Percentiles rank a stretch among this genome's conserved stretches.
These are phyloP conservation scores for Corythornis leucogaster DNA, from an alignment of 2,797 vertebrate genomes.

Conservation along the genomic window DNA sequence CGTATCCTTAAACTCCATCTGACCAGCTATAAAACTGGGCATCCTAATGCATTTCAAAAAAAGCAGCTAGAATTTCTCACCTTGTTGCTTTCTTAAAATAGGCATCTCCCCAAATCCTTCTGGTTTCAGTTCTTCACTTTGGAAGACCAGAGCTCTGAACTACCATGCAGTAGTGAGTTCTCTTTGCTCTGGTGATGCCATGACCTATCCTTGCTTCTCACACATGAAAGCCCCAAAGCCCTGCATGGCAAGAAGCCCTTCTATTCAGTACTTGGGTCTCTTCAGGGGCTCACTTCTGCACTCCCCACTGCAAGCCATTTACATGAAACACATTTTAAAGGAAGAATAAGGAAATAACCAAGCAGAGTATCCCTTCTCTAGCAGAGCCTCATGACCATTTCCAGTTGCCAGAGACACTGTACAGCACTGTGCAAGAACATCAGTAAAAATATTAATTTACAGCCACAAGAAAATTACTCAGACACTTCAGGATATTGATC, in stretches of 20 bases:
- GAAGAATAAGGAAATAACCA: not conserved
- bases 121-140: not conserved
- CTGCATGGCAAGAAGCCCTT: not conserved
- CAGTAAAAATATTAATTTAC: not conserved
- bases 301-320: not conserved
- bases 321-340: not conserved
- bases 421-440: not conserved
- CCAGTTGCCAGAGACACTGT: not conserved
- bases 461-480: not conserved
- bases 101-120: not conserved
- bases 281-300: not conserved
- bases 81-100: not conserved
- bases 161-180: not conserved
- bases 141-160: not conserved
- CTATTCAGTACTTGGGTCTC: not conserved
- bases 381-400: not conserved
- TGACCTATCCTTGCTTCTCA: not conserved
- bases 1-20: not conserved
- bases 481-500: not conserved
- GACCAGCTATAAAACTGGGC: not conserved
- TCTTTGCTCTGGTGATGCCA: not conserved
- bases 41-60: not conserved
- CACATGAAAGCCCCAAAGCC: not conserved
- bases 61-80: not conserved
- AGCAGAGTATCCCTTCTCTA: not conserved